Evolutionary conservation across 2,113 vertebrate species (phyloP).

Genomic region (Ciconia maguari): DNA sequence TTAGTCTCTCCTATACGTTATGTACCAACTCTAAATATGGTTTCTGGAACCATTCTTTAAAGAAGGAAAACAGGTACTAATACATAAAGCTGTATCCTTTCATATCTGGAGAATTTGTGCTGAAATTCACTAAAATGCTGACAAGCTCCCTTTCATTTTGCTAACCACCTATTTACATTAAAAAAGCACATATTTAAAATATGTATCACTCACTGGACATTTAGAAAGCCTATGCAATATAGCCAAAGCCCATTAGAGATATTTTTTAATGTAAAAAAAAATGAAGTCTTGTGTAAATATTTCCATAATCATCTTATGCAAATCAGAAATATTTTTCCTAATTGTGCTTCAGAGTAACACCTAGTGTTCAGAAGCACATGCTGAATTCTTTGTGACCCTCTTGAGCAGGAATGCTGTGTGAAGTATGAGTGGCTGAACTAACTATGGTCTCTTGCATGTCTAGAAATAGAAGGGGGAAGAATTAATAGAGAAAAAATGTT

Average conservation of each 20-base stretch:
- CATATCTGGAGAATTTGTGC: neutral
- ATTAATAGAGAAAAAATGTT: neutral
- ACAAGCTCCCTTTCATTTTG: neutral
- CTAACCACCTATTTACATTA: neutral
- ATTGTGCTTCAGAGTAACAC: neutral
- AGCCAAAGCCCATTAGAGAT: neutral
- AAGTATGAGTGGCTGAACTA: neutral
- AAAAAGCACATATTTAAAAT: neutral
- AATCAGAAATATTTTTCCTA: neutral
- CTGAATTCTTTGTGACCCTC: neutral
- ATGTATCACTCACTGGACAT: neutral
- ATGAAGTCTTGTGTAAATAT: slow-evolving; percentile 8
- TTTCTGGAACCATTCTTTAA: neutral
- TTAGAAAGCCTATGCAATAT: neutral
- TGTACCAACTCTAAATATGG: neutral
- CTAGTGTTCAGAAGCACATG: neutral
- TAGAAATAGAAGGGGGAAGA: slow-evolving; percentile 6
- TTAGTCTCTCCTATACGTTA: neutral
- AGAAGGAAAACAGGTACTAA: neutral
- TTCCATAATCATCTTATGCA: neutral
- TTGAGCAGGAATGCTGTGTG: neutral
- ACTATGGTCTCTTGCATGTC: neutral
- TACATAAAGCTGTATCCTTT: neutral
- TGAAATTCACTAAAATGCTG: neutral
- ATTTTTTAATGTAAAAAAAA: neutral